Evolutionary conservation across 2,113 vertebrate species (phyloP).

Genomic region (Thomomys bottae): DNA sequence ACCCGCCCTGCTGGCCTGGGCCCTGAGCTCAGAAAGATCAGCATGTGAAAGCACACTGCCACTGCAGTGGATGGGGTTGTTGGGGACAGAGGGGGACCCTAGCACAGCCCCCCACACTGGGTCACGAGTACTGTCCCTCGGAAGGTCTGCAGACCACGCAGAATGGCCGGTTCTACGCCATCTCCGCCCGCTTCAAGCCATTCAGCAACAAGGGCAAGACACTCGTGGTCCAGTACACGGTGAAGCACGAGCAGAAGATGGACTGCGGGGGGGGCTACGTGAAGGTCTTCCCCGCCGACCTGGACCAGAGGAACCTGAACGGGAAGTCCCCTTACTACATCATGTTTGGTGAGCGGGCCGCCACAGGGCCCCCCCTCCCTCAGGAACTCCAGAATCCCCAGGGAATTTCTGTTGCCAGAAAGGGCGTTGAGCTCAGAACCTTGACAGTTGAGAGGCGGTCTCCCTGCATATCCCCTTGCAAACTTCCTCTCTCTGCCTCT

Average conservation of each 20-base stretch:
- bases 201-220: slow-evolving; percentile 91
- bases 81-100: too few species aligned
- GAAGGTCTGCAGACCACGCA: slow-evolving; percentile 93
- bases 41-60: too few species aligned
- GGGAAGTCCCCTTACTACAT: slow-evolving; percentile 90
- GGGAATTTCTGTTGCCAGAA: too few species aligned
- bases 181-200: slow-evolving; percentile 88
- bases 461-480: too few species aligned
- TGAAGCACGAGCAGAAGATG: slow-evolving; percentile 94
- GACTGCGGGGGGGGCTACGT: slow-evolving; percentile 93
- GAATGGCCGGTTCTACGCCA: slow-evolving; percentile 91
- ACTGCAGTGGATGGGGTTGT: too few species aligned
- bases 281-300: slow-evolving; percentile 89
- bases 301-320: slow-evolving; percentile 89
- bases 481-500: too few species aligned
- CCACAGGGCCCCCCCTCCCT: too few species aligned
- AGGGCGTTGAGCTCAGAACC: too few species aligned
- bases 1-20: too few species aligned
- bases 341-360: slow-evolving; percentile 93
- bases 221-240: slow-evolving; percentile 91
- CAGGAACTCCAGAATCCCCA: too few species aligned
- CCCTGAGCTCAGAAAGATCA: too few species aligned
- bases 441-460: too few species aligned
- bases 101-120: neutral
- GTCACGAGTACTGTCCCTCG: neutral